Conservation (phyloP, 1,140 invertebrate genomes). For the Cyclargus thomasi region DNA sequence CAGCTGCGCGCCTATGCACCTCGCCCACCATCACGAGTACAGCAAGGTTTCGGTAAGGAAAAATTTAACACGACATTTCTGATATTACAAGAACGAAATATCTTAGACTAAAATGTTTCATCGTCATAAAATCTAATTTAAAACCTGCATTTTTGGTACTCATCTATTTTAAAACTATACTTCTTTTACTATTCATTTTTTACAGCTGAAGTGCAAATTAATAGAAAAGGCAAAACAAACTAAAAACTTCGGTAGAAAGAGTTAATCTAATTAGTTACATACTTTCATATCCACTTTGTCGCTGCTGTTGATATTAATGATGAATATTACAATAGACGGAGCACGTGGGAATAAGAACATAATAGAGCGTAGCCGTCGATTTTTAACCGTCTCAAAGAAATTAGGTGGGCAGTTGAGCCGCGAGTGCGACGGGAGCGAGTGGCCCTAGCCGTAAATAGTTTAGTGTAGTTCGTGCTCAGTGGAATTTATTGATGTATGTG, state of each 20-base stretch:
- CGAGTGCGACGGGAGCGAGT: slow-evolving; percentile 46
- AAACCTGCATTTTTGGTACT: too few species aligned
- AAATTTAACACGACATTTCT: too few species aligned
- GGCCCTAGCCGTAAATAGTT: slow-evolving; percentile 17
- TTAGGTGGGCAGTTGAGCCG: slow-evolving; percentile 46
- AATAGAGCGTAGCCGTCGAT: slow-evolving; percentile 16
- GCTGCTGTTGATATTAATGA: neutral
- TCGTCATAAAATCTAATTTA: too few species aligned
- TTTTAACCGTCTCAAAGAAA: slow-evolving; percentile 33
- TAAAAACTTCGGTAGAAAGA: too few species aligned
- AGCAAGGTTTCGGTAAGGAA: slow-evolving; percentile 67
- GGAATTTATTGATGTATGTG: slow-evolving; percentile 27
- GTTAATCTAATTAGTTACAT: too few species aligned
- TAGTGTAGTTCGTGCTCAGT: slow-evolving; percentile 24
- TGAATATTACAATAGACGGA: neutral
- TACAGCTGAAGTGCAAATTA: too few species aligned
- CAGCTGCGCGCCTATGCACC: slow-evolving; percentile 58
- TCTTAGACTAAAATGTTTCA: too few species aligned
- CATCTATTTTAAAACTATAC: too few species aligned
- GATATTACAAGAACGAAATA: too few species aligned
- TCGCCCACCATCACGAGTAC: slow-evolving; percentile 59
- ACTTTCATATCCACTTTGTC: neutral
- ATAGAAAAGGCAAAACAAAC: too few species aligned
- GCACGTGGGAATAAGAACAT: slow-evolving; percentile 2
- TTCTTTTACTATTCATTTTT: too few species aligned